phyloP scores from a whole-genome alignment of 2,113 vertebrate species.

The Peromyscus polionotus region DNA sequence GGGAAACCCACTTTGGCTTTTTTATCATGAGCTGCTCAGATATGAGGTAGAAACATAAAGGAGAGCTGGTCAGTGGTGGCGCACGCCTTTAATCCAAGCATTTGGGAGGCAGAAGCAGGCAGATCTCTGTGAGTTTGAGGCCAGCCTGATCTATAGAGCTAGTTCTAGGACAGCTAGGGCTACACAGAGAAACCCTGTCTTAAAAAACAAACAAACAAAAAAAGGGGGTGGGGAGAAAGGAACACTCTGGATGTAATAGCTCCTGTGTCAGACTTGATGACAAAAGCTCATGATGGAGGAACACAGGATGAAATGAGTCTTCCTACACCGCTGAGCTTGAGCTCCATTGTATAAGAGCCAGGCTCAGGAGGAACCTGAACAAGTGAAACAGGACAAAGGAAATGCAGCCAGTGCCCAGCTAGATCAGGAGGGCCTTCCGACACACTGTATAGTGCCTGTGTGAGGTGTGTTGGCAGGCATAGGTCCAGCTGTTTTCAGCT shows the following conservation, averaged over 20 bases:
- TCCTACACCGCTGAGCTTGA: background rate
- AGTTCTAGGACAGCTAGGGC: too few relatives aligned
- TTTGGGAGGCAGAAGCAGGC: too few relatives aligned
- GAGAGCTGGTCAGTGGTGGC: too few relatives aligned
- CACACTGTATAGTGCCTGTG: background rate
- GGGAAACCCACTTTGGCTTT: background rate
- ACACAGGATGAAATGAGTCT: background rate
- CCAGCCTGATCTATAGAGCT: too few relatives aligned
- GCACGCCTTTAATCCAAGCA: too few relatives aligned
- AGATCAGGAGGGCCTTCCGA: background rate
- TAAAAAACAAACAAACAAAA: too few relatives aligned
- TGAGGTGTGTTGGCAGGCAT: background rate
- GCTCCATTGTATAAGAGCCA: background rate
- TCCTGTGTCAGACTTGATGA: background rate
- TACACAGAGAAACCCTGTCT: too few relatives aligned
- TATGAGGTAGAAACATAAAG: background rate
- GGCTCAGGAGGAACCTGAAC: background rate
- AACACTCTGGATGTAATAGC: background rate
- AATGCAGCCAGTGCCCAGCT: background rate
- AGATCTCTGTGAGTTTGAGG: too few relatives aligned
- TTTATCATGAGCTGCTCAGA: background rate
- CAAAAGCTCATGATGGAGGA: background rate
- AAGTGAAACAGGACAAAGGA: background rate
- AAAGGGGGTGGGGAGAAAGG: too few relatives aligned
- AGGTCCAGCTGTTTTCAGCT: background rate